Conservation (phyloP, 2,113 vertebrate genomes). For the Trachemys scripta region DNA sequence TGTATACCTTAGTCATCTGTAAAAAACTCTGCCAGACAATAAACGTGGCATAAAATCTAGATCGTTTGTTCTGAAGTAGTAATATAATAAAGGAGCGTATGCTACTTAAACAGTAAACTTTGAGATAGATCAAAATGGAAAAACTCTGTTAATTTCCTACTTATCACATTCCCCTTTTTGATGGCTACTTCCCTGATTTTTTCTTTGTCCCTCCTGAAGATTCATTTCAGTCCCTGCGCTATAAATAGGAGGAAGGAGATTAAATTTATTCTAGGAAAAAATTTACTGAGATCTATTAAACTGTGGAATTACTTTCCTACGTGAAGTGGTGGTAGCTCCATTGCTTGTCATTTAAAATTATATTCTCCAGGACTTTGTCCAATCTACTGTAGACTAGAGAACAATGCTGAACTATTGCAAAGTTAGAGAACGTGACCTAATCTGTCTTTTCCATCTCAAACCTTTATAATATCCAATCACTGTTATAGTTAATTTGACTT, state of each 20-base stretch:
- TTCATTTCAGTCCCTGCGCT: not conserved
- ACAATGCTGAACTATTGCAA: not conserved
- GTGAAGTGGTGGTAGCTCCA: not conserved
- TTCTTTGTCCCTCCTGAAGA: not conserved
- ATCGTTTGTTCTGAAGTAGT: not conserved
- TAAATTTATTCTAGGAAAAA: not conserved
- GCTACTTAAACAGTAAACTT: not conserved
- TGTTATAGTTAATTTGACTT: not conserved
- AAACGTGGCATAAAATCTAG: slow-evolving; percentile 14
- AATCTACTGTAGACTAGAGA: not conserved
- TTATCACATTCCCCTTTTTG: not conserved
- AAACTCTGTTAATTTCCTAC: not conserved
- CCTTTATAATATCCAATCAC: not conserved
- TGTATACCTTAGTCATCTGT: not conserved
- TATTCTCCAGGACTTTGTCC: too few species aligned
- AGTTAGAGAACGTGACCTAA: not conserved
- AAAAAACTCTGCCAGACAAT: slow-evolving; percentile 41
- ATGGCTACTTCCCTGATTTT: not conserved
- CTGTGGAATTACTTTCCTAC: not conserved
- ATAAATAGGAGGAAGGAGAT: not conserved
- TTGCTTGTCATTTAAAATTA: not conserved
- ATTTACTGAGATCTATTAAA: not conserved
- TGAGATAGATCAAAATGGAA: not conserved
- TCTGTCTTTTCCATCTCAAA: not conserved
- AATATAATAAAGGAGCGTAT: not conserved